A percentile compares a stretch with the other conserved stretches of the same genome.
Evolutionary conservation across 1,140 invertebrate species (phyloP).

Genomic region (Sinella curviseta): DNA sequence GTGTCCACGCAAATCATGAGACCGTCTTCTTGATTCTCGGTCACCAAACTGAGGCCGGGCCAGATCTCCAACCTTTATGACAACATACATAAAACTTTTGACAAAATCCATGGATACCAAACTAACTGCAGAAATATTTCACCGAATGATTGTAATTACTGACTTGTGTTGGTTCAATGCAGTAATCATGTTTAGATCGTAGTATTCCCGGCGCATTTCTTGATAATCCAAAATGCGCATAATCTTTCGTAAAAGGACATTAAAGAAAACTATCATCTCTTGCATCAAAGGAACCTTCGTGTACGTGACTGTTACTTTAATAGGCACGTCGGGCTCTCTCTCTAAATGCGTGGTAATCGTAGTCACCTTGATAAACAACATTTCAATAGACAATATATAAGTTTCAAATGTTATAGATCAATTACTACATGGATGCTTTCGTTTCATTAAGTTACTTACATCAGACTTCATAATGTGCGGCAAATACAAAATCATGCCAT

Average conservation of each 20-base stretch:
- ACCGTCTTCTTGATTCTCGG: slow-evolving; percentile 81
- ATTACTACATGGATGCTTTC: not conserved
- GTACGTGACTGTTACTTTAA: not conserved
- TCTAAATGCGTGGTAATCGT: not conserved
- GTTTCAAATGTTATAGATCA: too few species aligned
- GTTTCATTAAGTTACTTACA: not conserved
- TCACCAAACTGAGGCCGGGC: slow-evolving; percentile 79
- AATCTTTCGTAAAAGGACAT: slow-evolving; percentile 76
- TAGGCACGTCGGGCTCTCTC: not conserved
- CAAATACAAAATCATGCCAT: not conserved
- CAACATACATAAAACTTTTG: not conserved
- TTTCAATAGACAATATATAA: not conserved
- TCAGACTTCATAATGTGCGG: not conserved
- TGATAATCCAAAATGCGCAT: slow-evolving; percentile 74
- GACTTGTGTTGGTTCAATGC: slow-evolving; percentile 71
- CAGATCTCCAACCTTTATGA: slow-evolving; percentile 74
- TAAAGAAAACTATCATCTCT: slow-evolving; percentile 68
- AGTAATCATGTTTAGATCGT: slow-evolving; percentile 68
- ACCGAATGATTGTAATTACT: slow-evolving; percentile 17
- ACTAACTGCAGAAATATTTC: not conserved
- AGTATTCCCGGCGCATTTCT: slow-evolving; percentile 75
- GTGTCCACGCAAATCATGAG: slow-evolving; percentile 82
- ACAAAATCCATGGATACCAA: not conserved
- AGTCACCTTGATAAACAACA: not conserved
- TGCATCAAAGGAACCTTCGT: not conserved